Evolutionary conservation across 2,888 invertebrate species (phyloP).

Genomic region (Mesochorus sp.): DNA sequence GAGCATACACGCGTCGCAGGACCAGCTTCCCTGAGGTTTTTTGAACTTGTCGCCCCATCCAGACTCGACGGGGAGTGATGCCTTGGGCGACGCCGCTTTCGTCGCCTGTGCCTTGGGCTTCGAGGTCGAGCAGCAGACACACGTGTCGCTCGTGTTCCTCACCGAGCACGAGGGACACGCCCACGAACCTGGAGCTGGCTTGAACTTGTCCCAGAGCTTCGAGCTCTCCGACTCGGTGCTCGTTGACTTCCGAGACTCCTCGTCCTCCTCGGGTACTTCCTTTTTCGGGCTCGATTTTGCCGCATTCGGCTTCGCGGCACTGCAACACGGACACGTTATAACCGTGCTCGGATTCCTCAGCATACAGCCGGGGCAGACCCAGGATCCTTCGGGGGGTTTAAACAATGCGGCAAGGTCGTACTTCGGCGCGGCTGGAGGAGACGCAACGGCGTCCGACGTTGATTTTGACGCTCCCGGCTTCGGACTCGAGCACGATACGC

Average conservation of each 20-base stretch:
- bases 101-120: conserved; percentile 74
- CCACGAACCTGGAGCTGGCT: conserved; percentile 85
- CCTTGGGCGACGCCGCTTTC: conserved; percentile 82
- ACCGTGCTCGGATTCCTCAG: conserved; percentile 82
- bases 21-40: conserved; percentile 83
- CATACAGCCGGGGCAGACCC: conserved; percentile 86
- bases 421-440: conserved; percentile 31
- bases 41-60: conserved; percentile 79
- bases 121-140: conserved; percentile 84
- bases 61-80: conserved; percentile 41
- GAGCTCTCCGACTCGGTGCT: conserved; percentile 19
- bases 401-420: conserved; percentile 65
- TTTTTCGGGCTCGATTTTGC: conserved; percentile 60
- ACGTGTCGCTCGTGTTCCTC: conserved; percentile 83
- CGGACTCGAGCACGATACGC: conserved; percentile 84
- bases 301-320: conserved; percentile 76
- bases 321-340: conserved; percentile 73
- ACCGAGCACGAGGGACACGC: conserved; percentile 87
- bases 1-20: conserved; percentile 85
- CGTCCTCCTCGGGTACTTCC: background rate
- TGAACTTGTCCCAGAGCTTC: conserved; percentile 71
- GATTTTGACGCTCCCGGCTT: conserved; percentile 75
- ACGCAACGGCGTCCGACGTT: conserved; percentile 20
- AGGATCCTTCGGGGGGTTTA: conserved; percentile 81
- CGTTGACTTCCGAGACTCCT: conserved; percentile 34